Conservation (phyloP, 2,113 vertebrate species). For the Accipiter virgatus region DNA sequence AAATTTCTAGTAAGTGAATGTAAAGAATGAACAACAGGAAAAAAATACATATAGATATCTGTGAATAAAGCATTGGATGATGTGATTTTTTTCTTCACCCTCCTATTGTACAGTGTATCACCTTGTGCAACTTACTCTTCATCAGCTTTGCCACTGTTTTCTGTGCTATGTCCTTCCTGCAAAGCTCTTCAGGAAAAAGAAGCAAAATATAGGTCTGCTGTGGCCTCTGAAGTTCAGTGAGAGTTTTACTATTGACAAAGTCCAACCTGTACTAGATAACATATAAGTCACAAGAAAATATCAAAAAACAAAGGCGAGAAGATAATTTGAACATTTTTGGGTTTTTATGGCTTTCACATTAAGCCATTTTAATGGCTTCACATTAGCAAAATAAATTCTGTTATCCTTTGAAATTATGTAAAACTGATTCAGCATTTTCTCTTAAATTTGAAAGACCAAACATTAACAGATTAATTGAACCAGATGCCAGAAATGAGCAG, state of each 20-base stretch:
- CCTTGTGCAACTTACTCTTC: background rate
- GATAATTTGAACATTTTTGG: background rate
- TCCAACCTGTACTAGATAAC: background rate
- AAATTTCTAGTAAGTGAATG: background rate
- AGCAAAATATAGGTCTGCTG: background rate
- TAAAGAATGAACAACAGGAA: background rate
- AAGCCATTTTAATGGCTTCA: background rate
- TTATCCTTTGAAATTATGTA: constrained; percentile 4
- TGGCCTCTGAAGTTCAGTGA: background rate
- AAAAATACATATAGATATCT: background rate
- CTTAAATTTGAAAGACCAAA: constrained; percentile 7
- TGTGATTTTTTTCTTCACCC: background rate
- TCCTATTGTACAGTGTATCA: background rate
- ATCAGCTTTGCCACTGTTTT: background rate
- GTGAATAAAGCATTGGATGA: background rate
- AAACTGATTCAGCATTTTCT: constrained; percentile 25
- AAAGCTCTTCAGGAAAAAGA: background rate
- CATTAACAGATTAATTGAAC: background rate
- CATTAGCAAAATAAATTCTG: background rate
- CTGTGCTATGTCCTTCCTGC: background rate
- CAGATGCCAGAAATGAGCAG: background rate
- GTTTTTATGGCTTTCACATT: background rate
- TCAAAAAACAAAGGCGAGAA: background rate
- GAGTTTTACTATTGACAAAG: background rate
- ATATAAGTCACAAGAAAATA: background rate